These are phyloP conservation scores for Bombus polaris DNA, from an alignment of 1,140 invertebrate species.

Conservation along the genomic window DNA sequence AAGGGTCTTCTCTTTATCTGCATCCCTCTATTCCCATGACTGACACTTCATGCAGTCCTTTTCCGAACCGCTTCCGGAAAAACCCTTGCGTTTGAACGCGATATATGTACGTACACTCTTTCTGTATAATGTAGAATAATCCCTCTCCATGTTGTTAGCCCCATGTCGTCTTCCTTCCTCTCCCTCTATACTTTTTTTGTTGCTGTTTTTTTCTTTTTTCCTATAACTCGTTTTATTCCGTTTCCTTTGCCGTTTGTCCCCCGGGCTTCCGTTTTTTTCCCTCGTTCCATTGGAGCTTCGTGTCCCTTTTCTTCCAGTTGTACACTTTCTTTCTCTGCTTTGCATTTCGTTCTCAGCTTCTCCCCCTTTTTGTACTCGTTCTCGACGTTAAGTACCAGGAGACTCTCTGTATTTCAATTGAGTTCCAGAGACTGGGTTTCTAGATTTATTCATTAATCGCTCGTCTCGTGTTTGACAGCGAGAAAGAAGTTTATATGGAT, in stretches of 20 bases:
- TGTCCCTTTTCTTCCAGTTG: background rate
- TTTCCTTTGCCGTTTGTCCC: background rate
- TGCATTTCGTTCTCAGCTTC: background rate
- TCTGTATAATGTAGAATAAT: constrained; percentile 39
- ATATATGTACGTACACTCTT: background rate
- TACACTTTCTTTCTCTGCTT: constrained; percentile 10
- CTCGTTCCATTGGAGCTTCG: background rate
- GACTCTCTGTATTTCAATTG: constrained; percentile 25
- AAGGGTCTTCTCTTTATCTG: constrained; percentile 45
- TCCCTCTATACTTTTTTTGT: background rate
- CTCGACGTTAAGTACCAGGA: background rate
- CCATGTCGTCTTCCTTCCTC: background rate
- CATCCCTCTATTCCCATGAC: background rate
- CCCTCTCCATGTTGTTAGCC: background rate
- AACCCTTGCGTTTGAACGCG: background rate
- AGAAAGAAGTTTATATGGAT: background rate
- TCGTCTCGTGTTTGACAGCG: background rate
- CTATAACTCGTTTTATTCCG: background rate
- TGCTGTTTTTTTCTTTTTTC: background rate
- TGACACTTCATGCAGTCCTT: constrained; percentile 8
- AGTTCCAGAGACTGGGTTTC: background rate
- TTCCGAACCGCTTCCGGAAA: background rate
- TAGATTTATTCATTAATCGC: background rate
- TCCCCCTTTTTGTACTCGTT: background rate
- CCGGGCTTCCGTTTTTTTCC: background rate